Evolutionary conservation across 1,140 invertebrate species (phyloP).

Genomic region (Pomphorhynchus laevis): DNA sequence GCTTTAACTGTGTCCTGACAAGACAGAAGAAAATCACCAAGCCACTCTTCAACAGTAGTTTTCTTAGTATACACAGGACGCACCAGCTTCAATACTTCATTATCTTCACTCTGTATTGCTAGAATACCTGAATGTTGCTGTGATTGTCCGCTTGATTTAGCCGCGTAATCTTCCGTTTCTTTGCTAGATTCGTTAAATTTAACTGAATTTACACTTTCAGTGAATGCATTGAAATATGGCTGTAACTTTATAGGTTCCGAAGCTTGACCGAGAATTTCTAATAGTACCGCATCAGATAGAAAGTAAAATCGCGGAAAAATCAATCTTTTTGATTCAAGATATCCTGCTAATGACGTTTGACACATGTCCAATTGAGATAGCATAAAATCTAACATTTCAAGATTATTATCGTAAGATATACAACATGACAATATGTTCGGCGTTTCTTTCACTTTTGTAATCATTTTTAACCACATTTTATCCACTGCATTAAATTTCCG

Average conservation of each 20-base stretch:
- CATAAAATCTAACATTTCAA: slow-evolving; percentile 59
- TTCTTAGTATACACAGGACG: too few relatives aligned
- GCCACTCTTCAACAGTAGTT: background rate
- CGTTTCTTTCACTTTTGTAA: slow-evolving; percentile 64
- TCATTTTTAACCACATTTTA: slow-evolving; percentile 87
- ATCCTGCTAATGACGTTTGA: slow-evolving; percentile 75
- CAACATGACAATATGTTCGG: slow-evolving; percentile 70
- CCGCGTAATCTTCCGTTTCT: too few relatives aligned
- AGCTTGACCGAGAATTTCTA: slow-evolving; percentile 75
- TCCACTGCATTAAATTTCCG: slow-evolving; percentile 58
- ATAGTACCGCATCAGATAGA: slow-evolving; percentile 62
- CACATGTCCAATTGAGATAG: slow-evolving; percentile 76
- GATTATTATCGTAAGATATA: slow-evolving; percentile 60
- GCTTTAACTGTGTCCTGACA: background rate
- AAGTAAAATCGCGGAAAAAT: slow-evolving; percentile 94
- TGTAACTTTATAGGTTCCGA: slow-evolving; percentile 80
- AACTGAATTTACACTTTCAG: slow-evolving; percentile 63
- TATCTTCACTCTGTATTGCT: too few relatives aligned
- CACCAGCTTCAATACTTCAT: too few relatives aligned
- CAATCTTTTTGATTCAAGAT: slow-evolving; percentile 65
- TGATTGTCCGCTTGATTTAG: too few relatives aligned
- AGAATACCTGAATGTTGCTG: too few relatives aligned
- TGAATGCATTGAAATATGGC: slow-evolving; percentile 62
- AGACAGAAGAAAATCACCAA: background rate
- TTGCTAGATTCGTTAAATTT: slow-evolving; percentile 76